phyloP scores from a whole-genome alignment of 2,113 vertebrate species.

The Gasterosteus aculeatus region DNA sequence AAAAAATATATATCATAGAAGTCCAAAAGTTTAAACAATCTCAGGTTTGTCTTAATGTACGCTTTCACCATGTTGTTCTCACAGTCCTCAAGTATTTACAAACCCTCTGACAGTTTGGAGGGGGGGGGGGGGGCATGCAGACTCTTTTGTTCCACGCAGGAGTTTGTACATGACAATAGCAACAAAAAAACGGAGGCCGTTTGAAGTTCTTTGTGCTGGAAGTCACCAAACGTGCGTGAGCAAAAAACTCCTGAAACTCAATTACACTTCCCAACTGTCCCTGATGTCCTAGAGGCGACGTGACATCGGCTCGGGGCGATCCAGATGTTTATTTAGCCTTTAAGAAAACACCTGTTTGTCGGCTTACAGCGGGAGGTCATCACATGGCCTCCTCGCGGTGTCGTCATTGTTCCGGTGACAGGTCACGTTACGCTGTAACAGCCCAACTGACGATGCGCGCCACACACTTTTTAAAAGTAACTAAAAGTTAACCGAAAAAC shows the following conservation, averaged over 20 bases:
- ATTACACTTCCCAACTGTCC: not conserved
- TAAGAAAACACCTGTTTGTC: not conserved
- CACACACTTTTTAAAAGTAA: not conserved
- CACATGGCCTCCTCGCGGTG: not conserved
- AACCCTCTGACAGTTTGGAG: conserved; percentile 8
- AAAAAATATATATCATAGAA: too few relatives aligned
- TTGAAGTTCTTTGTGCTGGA: not conserved
- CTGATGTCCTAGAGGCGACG: fast-evolving
- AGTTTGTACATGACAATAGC: not conserved
- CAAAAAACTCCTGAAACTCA: not conserved
- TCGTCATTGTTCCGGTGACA: not conserved
- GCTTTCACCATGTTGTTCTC: not conserved
- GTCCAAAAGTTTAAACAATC: not conserved
- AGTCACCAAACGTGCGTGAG: not conserved
- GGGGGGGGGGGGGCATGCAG: conserved; percentile 27
- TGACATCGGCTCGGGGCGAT: not conserved
- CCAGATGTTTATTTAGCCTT: not conserved
- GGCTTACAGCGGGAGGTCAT: not conserved
- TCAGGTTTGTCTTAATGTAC: not conserved
- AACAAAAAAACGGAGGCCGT: not conserved
- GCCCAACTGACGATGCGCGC: not conserved
- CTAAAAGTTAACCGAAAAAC: not conserved
- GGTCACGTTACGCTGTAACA: not conserved
- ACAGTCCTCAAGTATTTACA: conserved; percentile 5
- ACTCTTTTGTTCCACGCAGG: conserved; percentile 33